Conservation (phyloP, 2,888 invertebrate genomes). For the Drosophila affinis region DNA sequence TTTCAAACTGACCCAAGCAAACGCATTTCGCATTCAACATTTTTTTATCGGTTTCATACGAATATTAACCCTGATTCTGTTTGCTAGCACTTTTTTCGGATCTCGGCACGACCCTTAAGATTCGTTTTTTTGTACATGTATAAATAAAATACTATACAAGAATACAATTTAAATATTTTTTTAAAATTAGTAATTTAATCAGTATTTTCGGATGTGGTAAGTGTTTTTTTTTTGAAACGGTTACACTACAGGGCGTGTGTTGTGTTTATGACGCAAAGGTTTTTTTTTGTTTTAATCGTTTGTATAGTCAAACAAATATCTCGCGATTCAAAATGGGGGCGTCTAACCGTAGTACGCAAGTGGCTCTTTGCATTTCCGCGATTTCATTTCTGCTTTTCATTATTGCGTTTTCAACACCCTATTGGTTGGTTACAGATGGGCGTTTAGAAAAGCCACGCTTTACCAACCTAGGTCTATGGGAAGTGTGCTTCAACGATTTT, state of each 20-base stretch:
- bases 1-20: too few relatives aligned
- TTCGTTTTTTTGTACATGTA: too few relatives aligned
- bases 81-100: too few relatives aligned
- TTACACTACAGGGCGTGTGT: background rate
- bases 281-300: background rate
- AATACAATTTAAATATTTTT: background rate
- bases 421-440: constrained; percentile 94
- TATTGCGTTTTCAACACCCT: constrained; percentile 93
- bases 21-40: too few relatives aligned
- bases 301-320: background rate
- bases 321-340: constrained; percentile 79
- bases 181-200: too few relatives aligned
- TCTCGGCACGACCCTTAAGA: too few relatives aligned
- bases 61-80: too few relatives aligned
- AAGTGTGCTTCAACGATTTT: constrained; percentile 95
- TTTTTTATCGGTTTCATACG: too few relatives aligned
- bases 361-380: constrained; percentile 87
- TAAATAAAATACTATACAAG: background rate
- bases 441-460: constrained; percentile 91
- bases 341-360: constrained; percentile 81
- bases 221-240: background rate
- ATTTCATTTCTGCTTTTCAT: constrained; percentile 89
- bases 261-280: background rate
- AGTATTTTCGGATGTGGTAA: background rate
- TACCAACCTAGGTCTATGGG: constrained; percentile 95